Conservation (phyloP, 35 echinoderm and acorn worm genomes). For the Ophiothrix spiculata region DNA sequence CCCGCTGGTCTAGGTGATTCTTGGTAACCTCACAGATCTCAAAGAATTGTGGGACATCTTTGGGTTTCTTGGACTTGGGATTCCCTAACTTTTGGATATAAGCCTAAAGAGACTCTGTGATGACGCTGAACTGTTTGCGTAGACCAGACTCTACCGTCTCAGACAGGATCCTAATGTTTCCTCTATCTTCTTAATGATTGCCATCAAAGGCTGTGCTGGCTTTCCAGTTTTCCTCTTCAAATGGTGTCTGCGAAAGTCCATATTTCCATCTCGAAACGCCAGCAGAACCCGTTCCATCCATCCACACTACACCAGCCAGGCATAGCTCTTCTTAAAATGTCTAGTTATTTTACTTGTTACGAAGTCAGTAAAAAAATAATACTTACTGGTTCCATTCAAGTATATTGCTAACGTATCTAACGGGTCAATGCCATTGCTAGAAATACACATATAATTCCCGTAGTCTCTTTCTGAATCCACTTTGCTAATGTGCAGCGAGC, state of each 20-base stretch:
- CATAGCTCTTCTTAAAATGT: too few species aligned
- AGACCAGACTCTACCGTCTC: slow-evolving; percentile 50
- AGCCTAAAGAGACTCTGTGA: slow-evolving; percentile 54
- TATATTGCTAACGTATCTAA: neutral
- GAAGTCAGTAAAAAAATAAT: too few species aligned
- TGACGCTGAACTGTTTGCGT: slow-evolving; percentile 76
- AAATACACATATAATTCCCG: neutral
- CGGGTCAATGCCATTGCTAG: neutral
- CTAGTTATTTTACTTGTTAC: too few species aligned
- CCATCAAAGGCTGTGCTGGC: slow-evolving; percentile 64
- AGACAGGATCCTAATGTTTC: slow-evolving; percentile 41
- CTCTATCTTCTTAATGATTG: slow-evolving; percentile 65
- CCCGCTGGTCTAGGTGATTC: slow-evolving; percentile 63
- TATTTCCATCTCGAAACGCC: too few species aligned
- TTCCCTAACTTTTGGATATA: slow-evolving; percentile 88
- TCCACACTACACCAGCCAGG: too few species aligned
- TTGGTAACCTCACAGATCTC: slow-evolving; percentile 98
- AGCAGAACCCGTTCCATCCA: too few species aligned
- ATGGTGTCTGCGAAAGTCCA: too few species aligned
- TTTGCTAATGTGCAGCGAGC: neutral
- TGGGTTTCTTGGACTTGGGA: slow-evolving; percentile 76
- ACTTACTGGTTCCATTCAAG: neutral
- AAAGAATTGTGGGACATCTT: slow-evolving; percentile 73
- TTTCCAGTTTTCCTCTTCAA: slow-evolving; percentile 82
- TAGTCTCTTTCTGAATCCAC: neutral